Base-by-base conservation (phyloP, 2,888 invertebrate genomes). In the Colletes collaris region DNA sequence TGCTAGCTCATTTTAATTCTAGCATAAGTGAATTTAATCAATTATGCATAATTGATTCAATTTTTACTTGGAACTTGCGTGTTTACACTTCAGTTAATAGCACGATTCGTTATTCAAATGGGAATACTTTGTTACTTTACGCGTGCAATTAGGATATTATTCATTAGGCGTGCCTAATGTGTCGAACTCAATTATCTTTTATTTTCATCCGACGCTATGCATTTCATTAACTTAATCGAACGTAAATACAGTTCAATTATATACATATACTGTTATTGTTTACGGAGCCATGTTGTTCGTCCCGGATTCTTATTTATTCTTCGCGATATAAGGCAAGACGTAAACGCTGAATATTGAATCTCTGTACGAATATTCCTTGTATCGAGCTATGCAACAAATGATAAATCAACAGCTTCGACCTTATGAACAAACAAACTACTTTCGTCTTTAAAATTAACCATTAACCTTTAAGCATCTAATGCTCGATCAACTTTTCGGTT, bases 211-310 rank as follows among this genome's bases (percentile, higher is more conserved):
- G 49, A 44, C 11, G n/a, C 2, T 27, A 11, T 55, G 49, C 55
- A 44, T 74, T 74, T 70, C 67, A 62, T 79, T 68, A 70, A 52
- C 52, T 53, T 74, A 79, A 78, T 66, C 73, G 60, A 64, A 46
- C 70, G 19, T 40, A 58, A 62, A 35, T 64, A 70, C 55, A 35
- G 70, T 69, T 68, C 79, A 65, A 79, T 79, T 79, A 74, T 67
- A 11, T 37, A 50, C 19, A 49, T 55, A 37, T 27, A 35, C n/a
- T 40, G 59, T n/a, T 56, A 64, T 46, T 37, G 52, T 64, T 76
- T 44, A 52, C 59, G 37, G 50, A 56, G 35, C 67, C 59, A 6
- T 13, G 10, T 19, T 49, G 44, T 13, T 27, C 37, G 10, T 49
- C 46, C n/a, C 6, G 10, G 4, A 67, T 37, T 64, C 44, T 60